Evolutionary conservation across 2,888 invertebrate species (phyloP).

Genomic region (Platycheirus albimanus): DNA sequence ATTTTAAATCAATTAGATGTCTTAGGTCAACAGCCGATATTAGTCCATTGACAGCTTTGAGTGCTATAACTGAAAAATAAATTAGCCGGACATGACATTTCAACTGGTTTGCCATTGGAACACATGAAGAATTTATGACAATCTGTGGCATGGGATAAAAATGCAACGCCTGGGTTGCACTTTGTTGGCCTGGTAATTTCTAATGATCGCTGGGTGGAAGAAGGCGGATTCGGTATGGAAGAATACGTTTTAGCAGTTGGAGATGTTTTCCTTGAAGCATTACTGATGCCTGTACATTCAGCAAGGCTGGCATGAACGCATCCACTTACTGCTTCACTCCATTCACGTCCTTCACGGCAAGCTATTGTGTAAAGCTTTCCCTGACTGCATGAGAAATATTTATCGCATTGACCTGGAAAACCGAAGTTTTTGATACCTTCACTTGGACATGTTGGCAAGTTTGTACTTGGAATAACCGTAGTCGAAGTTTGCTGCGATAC

Average conservation of each 20-base stretch:
- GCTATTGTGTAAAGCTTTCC: conserved; percentile 27
- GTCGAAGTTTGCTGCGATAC: too few relatives aligned
- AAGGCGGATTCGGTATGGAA: background rate
- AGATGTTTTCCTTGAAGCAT: background rate
- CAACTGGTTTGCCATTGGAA: conserved; percentile 50
- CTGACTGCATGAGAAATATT: conserved; percentile 35
- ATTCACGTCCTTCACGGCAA: conserved; percentile 57
- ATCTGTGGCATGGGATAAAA: conserved; percentile 52
- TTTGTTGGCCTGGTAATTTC: background rate
- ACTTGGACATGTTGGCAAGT: conserved; percentile 33
- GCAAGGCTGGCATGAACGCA: conserved; percentile 45
- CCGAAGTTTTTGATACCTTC: conserved; percentile 37
- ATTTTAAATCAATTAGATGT: too few relatives aligned
- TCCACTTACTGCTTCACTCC: conserved; percentile 34
- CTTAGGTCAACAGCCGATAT: conserved; percentile 26
- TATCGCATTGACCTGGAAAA: conserved; percentile 52
- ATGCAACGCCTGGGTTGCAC: conserved; percentile 38
- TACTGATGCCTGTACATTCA: conserved; percentile 20
- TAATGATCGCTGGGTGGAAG: background rate
- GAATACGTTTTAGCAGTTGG: background rate
- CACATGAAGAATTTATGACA: conserved; percentile 74
- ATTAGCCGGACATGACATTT: conserved; percentile 61
- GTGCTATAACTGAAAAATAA: conserved; percentile 68
- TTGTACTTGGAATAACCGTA: background rate
- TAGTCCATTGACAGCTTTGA: conserved; percentile 74